Base-by-base conservation (phyloP, 2,888 invertebrate species). In the Urechis unicinctus region DNA sequence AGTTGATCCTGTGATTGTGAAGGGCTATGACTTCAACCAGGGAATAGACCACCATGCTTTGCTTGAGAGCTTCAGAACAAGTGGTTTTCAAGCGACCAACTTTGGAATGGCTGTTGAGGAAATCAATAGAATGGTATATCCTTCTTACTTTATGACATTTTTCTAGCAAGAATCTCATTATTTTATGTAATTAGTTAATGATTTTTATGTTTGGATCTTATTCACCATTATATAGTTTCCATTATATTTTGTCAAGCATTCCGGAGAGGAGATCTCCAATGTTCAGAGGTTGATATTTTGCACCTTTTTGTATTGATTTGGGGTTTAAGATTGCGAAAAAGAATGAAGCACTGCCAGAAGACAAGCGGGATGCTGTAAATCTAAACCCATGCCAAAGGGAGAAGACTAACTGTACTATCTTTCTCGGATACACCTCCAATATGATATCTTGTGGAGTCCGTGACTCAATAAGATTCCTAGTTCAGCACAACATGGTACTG, bases 31-130 rank as follows among this genome's bases (percentile, higher is more conserved):
- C 73, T 98, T 93, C 85, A 92, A 92, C 75, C 53, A 72, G 89
- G 95, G 47, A 79, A 60, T 94, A 5, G 85, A 97, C 77, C 94
- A 93, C 76, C 85, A 88, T 62, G 85, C 86, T 68, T 79, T 98
- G 53, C 82, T 98, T 45, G 82, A 87, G 62, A 86, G 88, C 29
- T 98, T 88, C 76, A 75, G 83, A 30, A 82, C 83, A 55, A 88
- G 88, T 24, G 98, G 98, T n/a, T 97, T 98, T 79, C 98, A 98
- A 82, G 95, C 97, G 0, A 94, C 95, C 0, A 93, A 88, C 82
- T 89, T 97, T 74, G 95, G 92, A 0, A 80, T 86, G 68, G 93
- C 95, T 0, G 86, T 97, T 0, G 82, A 86, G 52, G 95, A 96
- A 83, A 88, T 96, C 59, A 88, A 91, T 68, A 87, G 85, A 82